These are phyloP conservation scores for Globodera rostochiensis DNA, from an alignment of 1,140 invertebrate genomes.

Conservation along the genomic window DNA sequence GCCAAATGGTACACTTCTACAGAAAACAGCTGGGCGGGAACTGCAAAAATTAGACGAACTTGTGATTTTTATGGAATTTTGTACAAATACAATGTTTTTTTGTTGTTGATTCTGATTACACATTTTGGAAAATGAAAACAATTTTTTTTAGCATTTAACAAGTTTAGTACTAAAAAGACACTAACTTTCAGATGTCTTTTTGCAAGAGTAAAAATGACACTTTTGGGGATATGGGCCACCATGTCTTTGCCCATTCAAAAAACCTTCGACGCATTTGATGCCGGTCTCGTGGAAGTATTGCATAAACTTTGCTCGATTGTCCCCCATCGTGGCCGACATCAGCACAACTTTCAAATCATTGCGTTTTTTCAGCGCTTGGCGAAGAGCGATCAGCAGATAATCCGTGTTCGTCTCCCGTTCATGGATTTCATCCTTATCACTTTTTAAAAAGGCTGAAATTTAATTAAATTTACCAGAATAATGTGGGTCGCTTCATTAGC, in stretches of 20 bases:
- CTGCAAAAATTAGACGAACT: conserved; percentile 72
- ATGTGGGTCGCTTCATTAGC: conserved; percentile 80
- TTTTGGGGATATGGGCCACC: no score
- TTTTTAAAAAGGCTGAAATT: neutral
- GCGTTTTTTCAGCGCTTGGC: conserved; percentile 76
- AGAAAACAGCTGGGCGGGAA: conserved; percentile 78
- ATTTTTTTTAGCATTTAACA: no score
- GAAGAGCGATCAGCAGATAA: conserved; percentile 83
- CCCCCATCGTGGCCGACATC: conserved; percentile 91
- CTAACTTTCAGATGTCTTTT: no score
- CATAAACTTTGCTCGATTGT: conserved; percentile 76
- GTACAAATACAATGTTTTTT: neutral
- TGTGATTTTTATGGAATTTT: conserved; percentile 47
- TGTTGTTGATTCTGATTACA: no score
- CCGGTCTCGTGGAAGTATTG: conserved; percentile 84
- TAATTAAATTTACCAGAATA: conserved; percentile 75
- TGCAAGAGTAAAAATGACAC: no score
- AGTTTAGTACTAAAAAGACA: no score
- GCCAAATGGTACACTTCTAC: conserved; percentile 81
- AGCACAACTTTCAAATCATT: conserved; percentile 73
- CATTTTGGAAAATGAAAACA: no score
- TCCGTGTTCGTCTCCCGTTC: conserved; percentile 89
- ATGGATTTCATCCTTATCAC: conserved; percentile 82
- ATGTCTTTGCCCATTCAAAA: conserved; percentile 65
- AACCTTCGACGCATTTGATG: conserved; percentile 73